Evolutionary conservation across 2,888 invertebrate species (phyloP).

Genomic region (Netelia fuscicornis): DNA sequence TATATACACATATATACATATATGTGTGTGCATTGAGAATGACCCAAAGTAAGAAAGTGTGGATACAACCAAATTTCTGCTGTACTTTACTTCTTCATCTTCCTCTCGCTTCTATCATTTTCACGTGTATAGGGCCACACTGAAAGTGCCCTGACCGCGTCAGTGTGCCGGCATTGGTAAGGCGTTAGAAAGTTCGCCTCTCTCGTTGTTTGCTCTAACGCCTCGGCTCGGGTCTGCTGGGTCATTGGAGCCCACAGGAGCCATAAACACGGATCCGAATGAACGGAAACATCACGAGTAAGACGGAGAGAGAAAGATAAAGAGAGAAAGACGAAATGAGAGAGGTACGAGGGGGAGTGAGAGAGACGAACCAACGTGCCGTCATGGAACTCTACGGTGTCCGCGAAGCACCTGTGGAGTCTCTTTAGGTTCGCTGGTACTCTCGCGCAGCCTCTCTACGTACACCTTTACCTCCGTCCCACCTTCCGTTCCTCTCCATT

Average conservation of each 20-base stretch:
- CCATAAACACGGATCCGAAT: slow-evolving; percentile 72
- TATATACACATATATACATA: slow-evolving; percentile 10
- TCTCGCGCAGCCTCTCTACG: slow-evolving; percentile 29
- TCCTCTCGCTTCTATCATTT: slow-evolving; percentile 7
- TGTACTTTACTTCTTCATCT: slow-evolving; percentile 18
- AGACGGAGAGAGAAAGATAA: not conserved
- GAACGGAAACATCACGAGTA: slow-evolving; percentile 61
- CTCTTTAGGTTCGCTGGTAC: slow-evolving; percentile 67
- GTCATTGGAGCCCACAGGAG: slow-evolving; percentile 43
- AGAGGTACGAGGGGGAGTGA: not conserved
- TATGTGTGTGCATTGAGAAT: not conserved
- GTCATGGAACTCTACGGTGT: slow-evolving; percentile 16
- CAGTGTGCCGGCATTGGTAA: slow-evolving; percentile 59
- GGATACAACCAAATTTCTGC: not conserved
- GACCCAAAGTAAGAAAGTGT: slow-evolving; percentile 15
- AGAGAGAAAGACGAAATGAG: not conserved
- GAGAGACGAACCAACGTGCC: slow-evolving; percentile 7
- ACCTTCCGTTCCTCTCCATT: slow-evolving; percentile 70
- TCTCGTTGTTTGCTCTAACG: slow-evolving; percentile 78
- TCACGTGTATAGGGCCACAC: slow-evolving; percentile 15
- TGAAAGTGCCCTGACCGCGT: slow-evolving; percentile 48
- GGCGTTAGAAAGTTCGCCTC: slow-evolving; percentile 77
- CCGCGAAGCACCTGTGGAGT: slow-evolving; percentile 80
- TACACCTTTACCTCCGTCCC: slow-evolving; percentile 29
- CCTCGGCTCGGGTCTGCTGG: slow-evolving; percentile 68